These are phyloP conservation scores for Myocastor coypus DNA, from an alignment of 2,113 vertebrate genomes.

Conservation along the genomic window DNA sequence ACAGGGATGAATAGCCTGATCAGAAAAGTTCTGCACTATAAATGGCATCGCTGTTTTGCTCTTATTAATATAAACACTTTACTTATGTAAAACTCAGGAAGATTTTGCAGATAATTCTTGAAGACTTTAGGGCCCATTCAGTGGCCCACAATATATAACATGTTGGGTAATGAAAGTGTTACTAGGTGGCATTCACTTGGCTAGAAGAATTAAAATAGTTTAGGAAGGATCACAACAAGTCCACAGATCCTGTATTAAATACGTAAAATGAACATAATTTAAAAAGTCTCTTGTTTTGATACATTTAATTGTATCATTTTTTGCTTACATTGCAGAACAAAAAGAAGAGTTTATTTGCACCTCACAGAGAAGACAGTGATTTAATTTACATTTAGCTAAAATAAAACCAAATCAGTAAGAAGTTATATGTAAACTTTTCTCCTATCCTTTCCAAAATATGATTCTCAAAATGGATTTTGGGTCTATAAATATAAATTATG, in stretches of 20 bases:
- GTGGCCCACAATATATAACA: neutral
- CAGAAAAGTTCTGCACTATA: neutral
- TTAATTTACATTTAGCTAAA: constrained; percentile 40
- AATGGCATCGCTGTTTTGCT: neutral
- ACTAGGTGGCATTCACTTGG: neutral
- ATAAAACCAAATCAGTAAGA: neutral
- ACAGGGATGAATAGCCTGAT: neutral
- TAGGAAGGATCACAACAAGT: too few relatives aligned
- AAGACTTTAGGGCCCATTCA: neutral
- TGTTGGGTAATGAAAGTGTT: neutral
- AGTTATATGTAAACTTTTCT: constrained; percentile 13
- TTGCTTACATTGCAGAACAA: neutral
- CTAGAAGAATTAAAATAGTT: constrained; percentile 17
- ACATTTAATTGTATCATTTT: neutral
- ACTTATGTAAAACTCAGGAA: neutral
- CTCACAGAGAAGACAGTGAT: neutral
- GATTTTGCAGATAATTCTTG: neutral
- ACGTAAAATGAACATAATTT: too few relatives aligned
- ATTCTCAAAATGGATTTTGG: constrained; percentile 58
- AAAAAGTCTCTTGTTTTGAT: neutral
- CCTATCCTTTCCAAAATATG: neutral
- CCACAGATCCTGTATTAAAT: too few relatives aligned
- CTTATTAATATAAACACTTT: neutral
- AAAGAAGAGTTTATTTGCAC: neutral
- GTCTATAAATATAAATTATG: constrained; percentile 49